Evolutionary conservation across 2,113 vertebrate species (phyloP), one percentile per base, ranked within the genome.

Genomic region (Ivindomyrus marchei): DNA sequence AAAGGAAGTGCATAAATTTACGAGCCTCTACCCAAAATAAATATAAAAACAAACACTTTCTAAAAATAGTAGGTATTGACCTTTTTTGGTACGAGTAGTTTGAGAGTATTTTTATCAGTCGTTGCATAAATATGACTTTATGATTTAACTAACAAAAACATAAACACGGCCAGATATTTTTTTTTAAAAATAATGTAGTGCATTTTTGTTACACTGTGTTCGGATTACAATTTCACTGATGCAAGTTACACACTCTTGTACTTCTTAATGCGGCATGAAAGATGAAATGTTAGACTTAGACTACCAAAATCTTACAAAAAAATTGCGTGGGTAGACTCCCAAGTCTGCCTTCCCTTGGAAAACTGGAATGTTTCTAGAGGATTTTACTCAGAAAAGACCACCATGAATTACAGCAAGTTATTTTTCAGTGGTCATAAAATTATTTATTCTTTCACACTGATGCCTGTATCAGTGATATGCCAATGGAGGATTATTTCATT

Each of bases 1-100:
- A 93, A 88, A 91, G 91, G 87, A 87, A 92, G 92, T 92, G 90
- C 91, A 93, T 90, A 92, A 19, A 46, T 88, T 92, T 91, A 91
- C 53, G 27, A 85, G 83, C 83, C 83, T 47, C 83, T 85, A 47
- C 45, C 45, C 45, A 46, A 85, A 85, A 47, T 24, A 46, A 85
- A 85, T 47, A 42, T 80, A 77, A 53, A 87, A 36, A 27, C 27
- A 36, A 36, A 87, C 50, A 80, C 36, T 80, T 42, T 42, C 36
- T 80, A 87, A 87, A 52, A 50, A 47, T 50, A 80, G 49, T 89
- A 77, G 24, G 56, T 88, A 46, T 15, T 31, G 70, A 77, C 70
- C 45, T 77, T 66, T 66, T 62, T 66, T 66, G 50, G 9, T 46
- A 80, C 31, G 7, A 46, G 58, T 27, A 47, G 21, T 31, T 52